phyloP scores from a whole-genome alignment of 2,888 invertebrate genomes.

The Graphium colonna region DNA sequence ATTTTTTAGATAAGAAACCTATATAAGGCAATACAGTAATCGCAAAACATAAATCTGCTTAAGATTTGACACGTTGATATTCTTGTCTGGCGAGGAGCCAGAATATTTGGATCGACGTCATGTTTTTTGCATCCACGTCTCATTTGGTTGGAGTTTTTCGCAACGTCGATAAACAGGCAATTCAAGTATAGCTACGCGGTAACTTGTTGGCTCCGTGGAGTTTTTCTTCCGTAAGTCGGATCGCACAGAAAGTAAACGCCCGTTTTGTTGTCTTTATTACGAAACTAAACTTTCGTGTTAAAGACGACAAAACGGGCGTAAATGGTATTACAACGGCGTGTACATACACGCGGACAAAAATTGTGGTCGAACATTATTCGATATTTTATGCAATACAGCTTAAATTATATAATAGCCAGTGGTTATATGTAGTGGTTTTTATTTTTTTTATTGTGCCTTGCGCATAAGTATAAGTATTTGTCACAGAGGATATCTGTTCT shows the following conservation, averaged over 20 bases:
- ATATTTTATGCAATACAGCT: too few relatives aligned
- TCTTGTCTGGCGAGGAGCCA: conserved; percentile 17
- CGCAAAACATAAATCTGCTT: conserved; percentile 21
- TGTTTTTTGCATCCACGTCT: conserved; percentile 11
- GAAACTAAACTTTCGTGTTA: too few relatives aligned
- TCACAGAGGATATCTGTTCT: too few relatives aligned
- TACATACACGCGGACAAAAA: too few relatives aligned
- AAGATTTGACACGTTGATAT: conserved; percentile 23
- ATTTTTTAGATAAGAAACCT: too few relatives aligned
- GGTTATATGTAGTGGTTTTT: too few relatives aligned
- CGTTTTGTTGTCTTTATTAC: conserved; percentile 2
- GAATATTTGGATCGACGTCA: conserved; percentile 20
- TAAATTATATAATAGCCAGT: too few relatives aligned
- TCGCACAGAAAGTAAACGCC: conserved; percentile 14
- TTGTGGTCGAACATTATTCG: too few relatives aligned
- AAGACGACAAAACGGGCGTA: too few relatives aligned
- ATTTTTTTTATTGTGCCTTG: too few relatives aligned
- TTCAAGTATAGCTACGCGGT: conserved; percentile 18
- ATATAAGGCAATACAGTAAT: conserved; percentile 15
- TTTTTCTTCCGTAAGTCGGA: conserved; percentile 20
- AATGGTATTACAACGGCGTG: too few relatives aligned
- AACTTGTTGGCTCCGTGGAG: conserved; percentile 17
- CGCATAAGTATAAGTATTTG: too few relatives aligned
- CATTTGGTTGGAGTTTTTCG: conserved; percentile 10
- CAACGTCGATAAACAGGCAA: conserved; percentile 19